Evolutionary conservation across 2,113 vertebrate genomes (phyloP).

Genomic region (Gadus macrocephalus): DNA sequence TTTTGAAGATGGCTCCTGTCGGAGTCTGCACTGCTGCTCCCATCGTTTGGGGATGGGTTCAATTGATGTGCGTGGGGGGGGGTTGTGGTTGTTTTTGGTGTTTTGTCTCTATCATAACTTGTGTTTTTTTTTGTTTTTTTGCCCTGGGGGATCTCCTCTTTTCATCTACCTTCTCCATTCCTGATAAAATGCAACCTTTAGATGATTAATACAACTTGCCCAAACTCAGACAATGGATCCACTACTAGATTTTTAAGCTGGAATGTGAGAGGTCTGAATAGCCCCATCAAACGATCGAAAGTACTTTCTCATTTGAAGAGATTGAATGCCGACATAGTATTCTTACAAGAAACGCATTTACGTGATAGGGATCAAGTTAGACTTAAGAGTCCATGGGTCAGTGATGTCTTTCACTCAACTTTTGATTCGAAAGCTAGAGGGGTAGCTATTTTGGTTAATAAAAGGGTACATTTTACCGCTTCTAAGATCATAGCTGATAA

Average conservation of each 20-base stretch:
- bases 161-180: too few species aligned
- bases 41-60: too few species aligned
- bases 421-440: constrained; percentile 16
- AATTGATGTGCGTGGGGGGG: too few species aligned
- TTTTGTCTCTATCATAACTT: too few species aligned
- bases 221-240: neutral
- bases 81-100: too few species aligned
- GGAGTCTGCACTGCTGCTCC: too few species aligned
- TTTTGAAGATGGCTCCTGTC: too few species aligned
- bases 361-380: neutral
- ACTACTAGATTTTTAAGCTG: neutral
- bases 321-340: neutral
- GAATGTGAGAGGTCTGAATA: neutral
- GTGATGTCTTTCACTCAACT: constrained; percentile 8
- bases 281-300: neutral
- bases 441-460: constrained; percentile 15
- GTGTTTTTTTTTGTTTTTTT: too few species aligned
- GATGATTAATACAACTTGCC: too few species aligned
- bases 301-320: neutral
- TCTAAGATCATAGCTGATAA: constrained; percentile 7
- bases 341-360: neutral
- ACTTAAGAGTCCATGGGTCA: constrained; percentile 6
- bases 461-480: neutral
- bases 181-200: too few species aligned
- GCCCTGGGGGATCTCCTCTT: too few species aligned